Base-by-base conservation (phyloP, 2,888 invertebrate genomes). In the Atrina japonica region DNA sequence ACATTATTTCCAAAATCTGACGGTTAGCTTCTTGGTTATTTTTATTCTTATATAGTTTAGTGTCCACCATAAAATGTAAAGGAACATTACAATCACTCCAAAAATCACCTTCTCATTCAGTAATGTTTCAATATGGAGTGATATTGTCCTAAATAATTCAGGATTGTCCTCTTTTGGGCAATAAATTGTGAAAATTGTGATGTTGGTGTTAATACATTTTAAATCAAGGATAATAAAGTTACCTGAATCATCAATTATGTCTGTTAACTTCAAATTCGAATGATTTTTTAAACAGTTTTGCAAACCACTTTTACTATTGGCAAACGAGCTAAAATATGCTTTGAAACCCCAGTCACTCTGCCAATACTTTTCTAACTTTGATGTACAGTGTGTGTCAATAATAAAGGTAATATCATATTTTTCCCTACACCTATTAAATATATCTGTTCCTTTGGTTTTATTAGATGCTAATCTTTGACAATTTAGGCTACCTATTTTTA, bases 191-290 rank as follows among this genome's bases (percentile, higher is more conserved):
- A 25, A 3, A 27, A 53, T 27, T 1, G 53, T 14, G 7, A 14
- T 9, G 2, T 27, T 53, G 23, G 11, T 25, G 25, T 27, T 53
- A 23, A 27, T 27, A 25, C 3, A 53, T 14, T 25, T 53, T 27
- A 53, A 14, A 27, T 53, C 27, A 14, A 53, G n/a, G n/a, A 53
- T 53, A 53, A 53, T 14, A n/a, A n/a, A 53, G n/a, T 53, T 53
- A 7, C 53, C 53, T 5, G 6, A 2, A 7, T 16, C 6, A n/a
- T 53, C 53, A 7, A 14, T 53, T 6, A 27, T 21, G 9, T 25
- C 27, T 25, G 23, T 53, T 14, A 1, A 53, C 23, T 25, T 53
- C 53, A 53, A 53, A 53, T 25, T 53, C 25, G 25, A 53, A 53
- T 3, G 53, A 53, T n/a, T 27, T 53, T 53, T 53, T 53, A 23